Percentiles rank a stretch among this genome's conserved stretches.
Conservation (phyloP, 1,140 invertebrate genomes). For the Cepaea nemoralis region DNA sequence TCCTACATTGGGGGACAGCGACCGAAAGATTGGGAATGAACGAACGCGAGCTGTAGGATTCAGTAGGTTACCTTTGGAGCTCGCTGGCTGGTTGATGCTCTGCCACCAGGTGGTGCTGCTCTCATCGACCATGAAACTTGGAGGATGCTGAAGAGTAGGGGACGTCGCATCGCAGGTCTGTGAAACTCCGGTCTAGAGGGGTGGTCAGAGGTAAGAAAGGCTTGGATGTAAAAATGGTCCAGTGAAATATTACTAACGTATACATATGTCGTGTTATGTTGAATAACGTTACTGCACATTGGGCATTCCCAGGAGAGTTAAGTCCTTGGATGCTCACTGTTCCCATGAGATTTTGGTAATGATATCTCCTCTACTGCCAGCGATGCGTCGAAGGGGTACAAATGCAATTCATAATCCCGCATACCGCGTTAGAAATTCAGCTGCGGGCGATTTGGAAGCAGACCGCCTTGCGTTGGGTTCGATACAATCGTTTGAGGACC, state of each 20-base stretch:
- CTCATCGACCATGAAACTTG: background rate
- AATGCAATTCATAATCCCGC: no score
- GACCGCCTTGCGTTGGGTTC: no score
- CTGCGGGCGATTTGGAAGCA: no score
- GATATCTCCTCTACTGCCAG: no score
- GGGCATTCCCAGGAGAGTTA: no score
- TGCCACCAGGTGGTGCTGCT: slow-evolving; percentile 24
- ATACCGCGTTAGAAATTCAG: no score
- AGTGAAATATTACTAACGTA: background rate
- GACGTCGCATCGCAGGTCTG: background rate
- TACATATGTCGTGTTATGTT: background rate
- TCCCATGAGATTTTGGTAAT: background rate
- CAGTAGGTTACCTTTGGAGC: background rate
- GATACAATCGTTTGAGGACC: no score
- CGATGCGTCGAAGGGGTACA: no score
- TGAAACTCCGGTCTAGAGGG: background rate
- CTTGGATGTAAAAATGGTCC: no score
- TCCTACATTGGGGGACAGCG: no score
- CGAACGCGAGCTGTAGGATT: background rate
- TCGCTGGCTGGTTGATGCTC: background rate
- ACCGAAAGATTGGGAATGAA: no score
- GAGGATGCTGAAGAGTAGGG: slow-evolving; percentile 2
- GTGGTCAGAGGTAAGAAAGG: background rate
- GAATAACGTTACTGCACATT: no score
- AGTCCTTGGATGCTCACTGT: background rate